A percentile compares a stretch with the other conserved stretches of the same genome.
phyloP scores from a whole-genome alignment of 2,888 invertebrate species.

The Agrotis ipsilon region DNA sequence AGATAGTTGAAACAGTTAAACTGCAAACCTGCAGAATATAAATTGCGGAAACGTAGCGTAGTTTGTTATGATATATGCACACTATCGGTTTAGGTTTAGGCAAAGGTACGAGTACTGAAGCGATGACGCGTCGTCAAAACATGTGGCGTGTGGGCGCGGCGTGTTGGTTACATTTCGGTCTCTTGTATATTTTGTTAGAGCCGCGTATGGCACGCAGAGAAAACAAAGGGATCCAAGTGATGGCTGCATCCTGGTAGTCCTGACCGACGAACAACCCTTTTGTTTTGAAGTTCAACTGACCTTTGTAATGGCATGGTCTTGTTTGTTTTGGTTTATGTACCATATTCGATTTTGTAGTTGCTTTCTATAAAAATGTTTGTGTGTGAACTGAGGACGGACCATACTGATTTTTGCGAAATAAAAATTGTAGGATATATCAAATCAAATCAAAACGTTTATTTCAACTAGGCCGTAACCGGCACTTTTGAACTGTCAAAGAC shows the following conservation, averaged over 20 bases:
- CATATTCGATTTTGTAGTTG: neutral
- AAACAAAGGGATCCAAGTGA: constrained; percentile 83
- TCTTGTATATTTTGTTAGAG: constrained; percentile 87
- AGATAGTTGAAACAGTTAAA: constrained; percentile 8
- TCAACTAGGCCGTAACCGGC: too few species aligned
- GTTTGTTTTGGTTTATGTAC: constrained; percentile 33
- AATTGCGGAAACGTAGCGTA: constrained; percentile 49
- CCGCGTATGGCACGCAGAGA: constrained; percentile 79
- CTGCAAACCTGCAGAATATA: constrained; percentile 22
- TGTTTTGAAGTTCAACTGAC: constrained; percentile 64
- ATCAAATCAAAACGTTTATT: too few species aligned
- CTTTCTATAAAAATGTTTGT: neutral
- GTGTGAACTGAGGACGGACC: too few species aligned
- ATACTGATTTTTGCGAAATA: too few species aligned
- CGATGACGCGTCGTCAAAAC: constrained; percentile 78
- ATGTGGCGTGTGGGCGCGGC: constrained; percentile 81
- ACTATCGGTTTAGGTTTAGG: constrained; percentile 57
- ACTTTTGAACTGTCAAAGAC: too few species aligned
- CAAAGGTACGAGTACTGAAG: constrained; percentile 62
- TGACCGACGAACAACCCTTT: constrained; percentile 71
- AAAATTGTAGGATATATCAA: too few species aligned
- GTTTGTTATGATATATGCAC: constrained; percentile 50
- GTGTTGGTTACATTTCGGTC: constrained; percentile 84
- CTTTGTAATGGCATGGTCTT: constrained; percentile 38
- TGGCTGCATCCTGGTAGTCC: constrained; percentile 78